A percentile compares a stretch with the other conserved stretches of the same genome.
These are phyloP conservation scores for Ylistrum balloti DNA, from an alignment of 1,140 invertebrate genomes.

Conservation along the genomic window DNA sequence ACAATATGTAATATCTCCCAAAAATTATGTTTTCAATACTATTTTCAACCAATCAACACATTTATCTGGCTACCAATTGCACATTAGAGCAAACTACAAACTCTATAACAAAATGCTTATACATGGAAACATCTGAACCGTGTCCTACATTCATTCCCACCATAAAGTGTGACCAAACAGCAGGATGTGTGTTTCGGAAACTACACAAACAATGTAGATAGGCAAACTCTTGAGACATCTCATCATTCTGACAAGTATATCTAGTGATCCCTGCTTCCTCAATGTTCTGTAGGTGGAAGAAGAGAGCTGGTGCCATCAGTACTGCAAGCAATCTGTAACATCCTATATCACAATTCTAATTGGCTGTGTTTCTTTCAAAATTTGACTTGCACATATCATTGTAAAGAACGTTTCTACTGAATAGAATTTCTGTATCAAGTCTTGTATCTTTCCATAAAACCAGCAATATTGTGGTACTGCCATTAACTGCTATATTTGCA, in stretches of 20 bases:
- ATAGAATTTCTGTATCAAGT: not conserved
- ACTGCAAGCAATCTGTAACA: not conserved
- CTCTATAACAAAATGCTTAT: not conserved
- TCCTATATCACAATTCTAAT: not conserved
- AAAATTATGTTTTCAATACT: not conserved
- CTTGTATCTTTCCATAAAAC: not conserved
- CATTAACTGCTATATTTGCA: not conserved
- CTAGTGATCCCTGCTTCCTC: not conserved
- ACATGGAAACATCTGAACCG: not conserved
- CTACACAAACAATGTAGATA: not conserved
- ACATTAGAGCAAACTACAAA: not conserved
- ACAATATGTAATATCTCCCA: slow-evolving; percentile 3
- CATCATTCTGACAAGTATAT: not conserved
- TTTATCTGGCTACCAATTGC: not conserved
- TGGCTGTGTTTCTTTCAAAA: not conserved
- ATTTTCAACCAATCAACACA: slow-evolving; percentile 29
- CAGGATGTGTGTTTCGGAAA: not conserved
- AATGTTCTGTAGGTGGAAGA: no score
- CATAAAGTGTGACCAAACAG: not conserved
- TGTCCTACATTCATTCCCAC: not conserved
- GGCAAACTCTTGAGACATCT: not conserved
- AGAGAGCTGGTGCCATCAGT: not conserved
- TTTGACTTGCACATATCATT: not conserved
- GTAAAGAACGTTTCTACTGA: not conserved
- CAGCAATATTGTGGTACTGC: not conserved